Evolutionary conservation across 2,113 vertebrate species (phyloP).

Genomic region (Tetraodon nigroviridis): DNA sequence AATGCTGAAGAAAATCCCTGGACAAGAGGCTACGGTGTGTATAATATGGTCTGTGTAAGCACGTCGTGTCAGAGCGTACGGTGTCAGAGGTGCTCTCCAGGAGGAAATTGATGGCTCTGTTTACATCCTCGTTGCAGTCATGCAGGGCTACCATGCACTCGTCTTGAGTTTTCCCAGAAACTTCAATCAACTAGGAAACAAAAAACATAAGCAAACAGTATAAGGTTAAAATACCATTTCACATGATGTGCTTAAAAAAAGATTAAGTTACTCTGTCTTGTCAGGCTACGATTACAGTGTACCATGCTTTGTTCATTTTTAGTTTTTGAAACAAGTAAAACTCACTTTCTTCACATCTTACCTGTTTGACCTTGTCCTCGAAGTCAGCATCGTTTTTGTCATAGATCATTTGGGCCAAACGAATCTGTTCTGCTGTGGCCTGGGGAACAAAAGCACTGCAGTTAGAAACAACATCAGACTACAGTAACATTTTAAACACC

Average conservation of each 20-base stretch:
- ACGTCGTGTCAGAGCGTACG: slow-evolving; percentile 59
- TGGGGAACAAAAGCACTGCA: slow-evolving; percentile 65
- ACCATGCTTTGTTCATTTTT: not conserved
- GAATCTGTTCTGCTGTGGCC: slow-evolving; percentile 98
- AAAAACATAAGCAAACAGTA: not conserved
- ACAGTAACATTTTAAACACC: not conserved
- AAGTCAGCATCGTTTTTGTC: slow-evolving; percentile 96
- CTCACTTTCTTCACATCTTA: slow-evolving; percentile 34
- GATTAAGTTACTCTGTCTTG: no score
- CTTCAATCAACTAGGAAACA: slow-evolving; percentile 86
- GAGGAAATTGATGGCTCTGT: slow-evolving; percentile 93
- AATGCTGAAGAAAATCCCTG: not conserved
- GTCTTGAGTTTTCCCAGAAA: slow-evolving; percentile 92
- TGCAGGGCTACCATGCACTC: slow-evolving; percentile 93
- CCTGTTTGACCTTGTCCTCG: slow-evolving; percentile 97
- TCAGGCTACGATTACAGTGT: not conserved
- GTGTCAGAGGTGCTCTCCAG: slow-evolving; percentile 89
- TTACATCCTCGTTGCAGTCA: slow-evolving; percentile 91
- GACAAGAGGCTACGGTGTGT: no score
- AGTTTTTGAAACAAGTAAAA: not conserved
- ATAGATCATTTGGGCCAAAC: slow-evolving; percentile 93
- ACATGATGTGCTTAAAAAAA: not conserved
- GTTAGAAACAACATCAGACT: slow-evolving; percentile 10
- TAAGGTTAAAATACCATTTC: not conserved
- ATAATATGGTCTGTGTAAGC: not conserved